A percentile compares a stretch with the other conserved stretches of the same genome.
Evolutionary conservation across 2,888 invertebrate species (phyloP).

Genomic region (Lasioglossum lativentre): DNA sequence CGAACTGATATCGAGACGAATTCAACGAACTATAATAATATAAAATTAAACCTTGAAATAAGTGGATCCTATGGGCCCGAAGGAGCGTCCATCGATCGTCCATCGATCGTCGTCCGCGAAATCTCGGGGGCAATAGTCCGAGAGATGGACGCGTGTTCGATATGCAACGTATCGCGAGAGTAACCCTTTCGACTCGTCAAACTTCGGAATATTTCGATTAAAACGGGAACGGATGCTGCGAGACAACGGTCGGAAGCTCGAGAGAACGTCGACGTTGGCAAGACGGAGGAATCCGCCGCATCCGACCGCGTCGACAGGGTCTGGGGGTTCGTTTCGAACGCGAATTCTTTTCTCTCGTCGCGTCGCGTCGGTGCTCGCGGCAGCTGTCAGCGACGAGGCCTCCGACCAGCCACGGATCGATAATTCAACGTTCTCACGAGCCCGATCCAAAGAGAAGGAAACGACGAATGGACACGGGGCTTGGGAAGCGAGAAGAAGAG

Average conservation of each 20-base stretch:
- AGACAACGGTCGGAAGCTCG: too few relatives aligned
- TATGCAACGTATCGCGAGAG: too few relatives aligned
- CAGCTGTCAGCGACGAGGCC: constrained; percentile 47
- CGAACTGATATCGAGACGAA: too few relatives aligned
- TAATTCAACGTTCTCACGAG: constrained; percentile 62
- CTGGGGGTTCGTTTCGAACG: constrained; percentile 17
- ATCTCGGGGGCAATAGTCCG: too few relatives aligned
- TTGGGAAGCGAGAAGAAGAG: not conserved
- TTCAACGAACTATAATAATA: too few relatives aligned
- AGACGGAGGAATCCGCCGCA: not conserved
- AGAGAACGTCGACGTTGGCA: too few relatives aligned
- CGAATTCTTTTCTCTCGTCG: constrained; percentile 37
- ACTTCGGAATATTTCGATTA: too few relatives aligned
- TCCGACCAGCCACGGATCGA: constrained; percentile 63
- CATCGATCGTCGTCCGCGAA: not conserved
- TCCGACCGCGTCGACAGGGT: not conserved
- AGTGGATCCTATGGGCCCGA: constrained; percentile 4
- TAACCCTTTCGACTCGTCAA: too few relatives aligned
- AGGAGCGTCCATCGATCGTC: constrained; percentile 21
- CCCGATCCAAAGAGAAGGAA: constrained; percentile 45
- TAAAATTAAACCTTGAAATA: too few relatives aligned
- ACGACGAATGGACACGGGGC: constrained; percentile 50
- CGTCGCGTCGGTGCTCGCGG: constrained; percentile 37
- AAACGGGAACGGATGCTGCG: too few relatives aligned
- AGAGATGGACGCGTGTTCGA: too few relatives aligned